phyloP scores from a whole-genome alignment of 2,113 vertebrate genomes.

The Parotia lawesii region DNA sequence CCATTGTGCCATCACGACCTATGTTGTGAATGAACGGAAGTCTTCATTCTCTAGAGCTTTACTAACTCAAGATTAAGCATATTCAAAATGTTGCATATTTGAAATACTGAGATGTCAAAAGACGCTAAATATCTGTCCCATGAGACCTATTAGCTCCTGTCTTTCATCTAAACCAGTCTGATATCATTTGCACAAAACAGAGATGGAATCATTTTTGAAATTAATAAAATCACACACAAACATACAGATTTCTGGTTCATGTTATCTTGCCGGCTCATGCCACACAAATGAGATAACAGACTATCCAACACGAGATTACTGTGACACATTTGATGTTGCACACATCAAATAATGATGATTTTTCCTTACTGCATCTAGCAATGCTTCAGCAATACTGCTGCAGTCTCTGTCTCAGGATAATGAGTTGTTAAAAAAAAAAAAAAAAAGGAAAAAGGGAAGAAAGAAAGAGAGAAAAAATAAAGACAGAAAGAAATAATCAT shows the following conservation, averaged over 20 bases:
- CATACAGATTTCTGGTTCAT: neutral
- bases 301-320: slow-evolving; percentile 14
- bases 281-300: slow-evolving; percentile 3
- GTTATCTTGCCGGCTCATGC: neutral
- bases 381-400: slow-evolving; percentile 5
- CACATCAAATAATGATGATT: slow-evolving; percentile 50
- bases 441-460: neutral
- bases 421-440: neutral
- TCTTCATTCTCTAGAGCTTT: neutral
- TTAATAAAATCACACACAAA: slow-evolving; percentile 25
- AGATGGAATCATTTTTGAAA: slow-evolving; percentile 17
- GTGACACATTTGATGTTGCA: neutral
- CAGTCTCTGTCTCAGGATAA: slow-evolving; percentile 24
- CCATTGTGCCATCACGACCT: neutral
- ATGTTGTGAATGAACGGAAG: neutral
- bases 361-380: slow-evolving; percentile 58
- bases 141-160: neutral
- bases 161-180: neutral
- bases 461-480: slow-evolving; percentile 35
- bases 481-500: slow-evolving; percentile 71
- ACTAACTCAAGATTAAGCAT: neutral
- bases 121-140: neutral
- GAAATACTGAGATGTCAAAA: neutral
- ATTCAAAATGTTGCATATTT: neutral
- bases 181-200: neutral